Evolutionary conservation across 2,888 invertebrate genomes (phyloP).

Genomic region (Leucophenga montana): DNA sequence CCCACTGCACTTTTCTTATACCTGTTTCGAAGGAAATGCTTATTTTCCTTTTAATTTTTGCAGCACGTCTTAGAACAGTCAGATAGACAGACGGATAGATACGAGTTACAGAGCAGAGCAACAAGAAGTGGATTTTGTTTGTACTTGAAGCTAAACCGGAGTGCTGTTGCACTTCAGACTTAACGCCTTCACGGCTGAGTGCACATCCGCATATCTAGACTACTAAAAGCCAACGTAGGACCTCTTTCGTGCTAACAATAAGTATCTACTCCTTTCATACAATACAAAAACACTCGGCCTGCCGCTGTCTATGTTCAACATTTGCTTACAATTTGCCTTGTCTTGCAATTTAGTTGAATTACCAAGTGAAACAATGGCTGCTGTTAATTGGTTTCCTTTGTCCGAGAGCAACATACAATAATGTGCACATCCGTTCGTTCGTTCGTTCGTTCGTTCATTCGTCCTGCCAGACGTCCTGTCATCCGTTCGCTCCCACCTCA

Average conservation of each 20-base stretch:
- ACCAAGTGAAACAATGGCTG: conserved; percentile 71
- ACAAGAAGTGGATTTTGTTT: not conserved
- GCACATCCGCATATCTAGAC: not conserved
- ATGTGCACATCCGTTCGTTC: conserved; percentile 15
- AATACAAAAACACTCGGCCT: not conserved
- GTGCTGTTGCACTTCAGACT: conserved; percentile 9
- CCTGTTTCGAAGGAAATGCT: not conserved
- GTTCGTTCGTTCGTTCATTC: too few relatives aligned
- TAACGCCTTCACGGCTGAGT: conserved; percentile 5
- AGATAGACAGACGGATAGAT: too few relatives aligned
- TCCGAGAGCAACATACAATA: conserved; percentile 44
- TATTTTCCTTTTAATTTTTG: not conserved
- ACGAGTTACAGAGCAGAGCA: too few relatives aligned
- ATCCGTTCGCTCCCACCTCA: not conserved
- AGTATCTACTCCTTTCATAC: not conserved
- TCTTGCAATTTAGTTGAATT: conserved; percentile 68
- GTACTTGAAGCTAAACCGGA: conserved; percentile 11
- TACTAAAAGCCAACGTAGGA: not conserved
- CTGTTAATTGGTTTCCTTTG: conserved; percentile 73
- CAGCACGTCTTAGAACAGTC: not conserved
- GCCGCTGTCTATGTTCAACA: conserved; percentile 36
- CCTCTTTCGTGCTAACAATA: not conserved
- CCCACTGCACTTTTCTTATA: too few relatives aligned
- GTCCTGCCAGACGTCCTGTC: not conserved
- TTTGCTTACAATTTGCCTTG: conserved; percentile 49